Evolutionary conservation across 2,888 invertebrate species (phyloP).

Genomic region (Coenonympha arcania): DNA sequence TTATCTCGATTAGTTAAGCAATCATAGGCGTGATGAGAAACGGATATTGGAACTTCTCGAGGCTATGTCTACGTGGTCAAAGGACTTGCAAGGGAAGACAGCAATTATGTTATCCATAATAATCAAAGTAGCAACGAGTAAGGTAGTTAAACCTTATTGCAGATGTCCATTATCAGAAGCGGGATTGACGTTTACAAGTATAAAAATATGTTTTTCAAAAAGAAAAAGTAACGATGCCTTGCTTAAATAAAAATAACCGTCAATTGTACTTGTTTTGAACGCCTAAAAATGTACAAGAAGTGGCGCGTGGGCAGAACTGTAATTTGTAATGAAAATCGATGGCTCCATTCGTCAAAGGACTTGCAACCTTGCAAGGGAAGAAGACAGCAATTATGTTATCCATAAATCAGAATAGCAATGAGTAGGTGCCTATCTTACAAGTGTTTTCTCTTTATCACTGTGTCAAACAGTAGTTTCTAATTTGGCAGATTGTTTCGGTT

Average conservation of each 20-base stretch:
- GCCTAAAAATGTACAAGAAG: conserved; percentile 50
- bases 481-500: no score
- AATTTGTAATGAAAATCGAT: conserved; percentile 69
- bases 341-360: no score
- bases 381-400: no score
- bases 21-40: conserved; percentile 54
- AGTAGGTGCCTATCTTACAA: no score
- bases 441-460: no score
- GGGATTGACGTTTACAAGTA: not conserved
- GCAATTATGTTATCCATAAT: conserved; percentile 10
- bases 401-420: no score
- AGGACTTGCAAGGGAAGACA: conserved; percentile 32
- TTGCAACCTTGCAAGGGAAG: no score
- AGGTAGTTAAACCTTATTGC: no score
- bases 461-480: no score
- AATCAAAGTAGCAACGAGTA: not conserved
- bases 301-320: conserved; percentile 55
- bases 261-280: conserved; percentile 33
- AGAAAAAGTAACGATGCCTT: not conserved
- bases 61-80: conserved; percentile 26
- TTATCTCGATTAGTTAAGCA: conserved; percentile 59
- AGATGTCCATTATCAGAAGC: not conserved
- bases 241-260: conserved; percentile 33
- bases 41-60: conserved; percentile 34
- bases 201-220: no score